Conservation (phyloP, 2,888 invertebrate genomes). For the Pinctada fucata region DNA sequence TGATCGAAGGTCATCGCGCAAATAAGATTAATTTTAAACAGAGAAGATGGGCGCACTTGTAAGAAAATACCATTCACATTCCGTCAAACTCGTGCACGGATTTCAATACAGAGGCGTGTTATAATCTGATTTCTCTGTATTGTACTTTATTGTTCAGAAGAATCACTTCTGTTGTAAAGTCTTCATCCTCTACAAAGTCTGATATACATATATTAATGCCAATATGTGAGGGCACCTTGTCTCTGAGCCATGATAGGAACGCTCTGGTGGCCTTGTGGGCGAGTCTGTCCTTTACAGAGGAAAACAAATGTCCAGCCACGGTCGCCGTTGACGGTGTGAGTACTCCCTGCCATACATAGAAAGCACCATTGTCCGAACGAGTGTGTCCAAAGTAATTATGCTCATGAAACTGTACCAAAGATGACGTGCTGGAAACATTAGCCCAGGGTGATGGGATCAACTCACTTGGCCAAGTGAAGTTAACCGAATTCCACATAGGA, state of each 20-base stretch:
- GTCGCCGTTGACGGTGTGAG: slow-evolving; percentile 81
- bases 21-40: too few species aligned
- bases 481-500: slow-evolving; percentile 48
- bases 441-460: slow-evolving; percentile 90
- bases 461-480: slow-evolving; percentile 82
- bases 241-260: slow-evolving; percentile 75
- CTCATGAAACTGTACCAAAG: slow-evolving; percentile 82
- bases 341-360: slow-evolving; percentile 89
- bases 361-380: slow-evolving; percentile 80
- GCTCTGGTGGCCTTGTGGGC: slow-evolving; percentile 73
- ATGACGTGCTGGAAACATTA: slow-evolving; percentile 81
- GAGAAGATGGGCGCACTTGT: too few species aligned
- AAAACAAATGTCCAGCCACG: slow-evolving; percentile 63
- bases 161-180: slow-evolving; percentile 63
- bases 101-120: too few species aligned
- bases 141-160: slow-evolving; percentile 60
- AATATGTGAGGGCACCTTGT: slow-evolving; percentile 65
- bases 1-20: too few species aligned
- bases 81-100: too few species aligned
- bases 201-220: slow-evolving; percentile 87
- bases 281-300: slow-evolving; percentile 77
- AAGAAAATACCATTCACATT: too few species aligned
- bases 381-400: slow-evolving; percentile 79
- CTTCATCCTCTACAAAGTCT: slow-evolving; percentile 84
- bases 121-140: too few species aligned